These are phyloP conservation scores for Hydra vulgaris DNA, from an alignment of 30 jellyfish, hydroid and myxozoan species.

Conservation along the genomic window DNA sequence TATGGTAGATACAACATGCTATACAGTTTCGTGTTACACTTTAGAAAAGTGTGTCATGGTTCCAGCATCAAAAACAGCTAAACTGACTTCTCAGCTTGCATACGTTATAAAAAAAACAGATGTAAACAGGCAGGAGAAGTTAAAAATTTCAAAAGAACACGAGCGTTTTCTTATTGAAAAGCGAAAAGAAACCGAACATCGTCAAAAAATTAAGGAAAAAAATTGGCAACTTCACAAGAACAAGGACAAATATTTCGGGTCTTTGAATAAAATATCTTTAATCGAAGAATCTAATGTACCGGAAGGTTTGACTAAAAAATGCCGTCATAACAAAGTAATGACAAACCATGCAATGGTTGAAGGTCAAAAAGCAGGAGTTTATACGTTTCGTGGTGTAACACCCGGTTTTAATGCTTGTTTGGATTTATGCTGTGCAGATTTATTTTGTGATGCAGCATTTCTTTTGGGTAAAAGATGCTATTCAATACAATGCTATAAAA, in stretches of 20 bases:
- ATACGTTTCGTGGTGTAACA: conserved; percentile 79
- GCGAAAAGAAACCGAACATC: not conserved
- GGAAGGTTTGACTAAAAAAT: conserved; percentile 45
- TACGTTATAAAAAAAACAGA: conserved; percentile 68
- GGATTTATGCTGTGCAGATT: conserved; percentile 82
- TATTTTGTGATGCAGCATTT: conserved; percentile 96
- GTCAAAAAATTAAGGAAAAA: not conserved
- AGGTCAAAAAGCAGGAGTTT: conserved; percentile 93
- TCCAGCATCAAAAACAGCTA: conserved; percentile 37
- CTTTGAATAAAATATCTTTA: not conserved
- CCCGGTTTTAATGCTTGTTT: conserved; percentile 83
- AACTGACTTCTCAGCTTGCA: conserved; percentile 73
- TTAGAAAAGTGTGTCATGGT: conserved; percentile 88
- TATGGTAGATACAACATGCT: conserved; percentile 86
- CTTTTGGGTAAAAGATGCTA: conserved; percentile 86
- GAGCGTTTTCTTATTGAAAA: conserved; percentile 39
- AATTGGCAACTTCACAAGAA: not conserved
- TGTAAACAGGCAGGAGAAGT: conserved; percentile 42
- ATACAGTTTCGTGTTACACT: conserved; percentile 86
- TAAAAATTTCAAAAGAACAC: conserved; percentile 38
- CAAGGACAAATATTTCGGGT: not conserved
- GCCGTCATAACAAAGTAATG: conserved; percentile 51
- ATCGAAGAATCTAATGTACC: conserved; percentile 84
- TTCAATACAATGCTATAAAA: conserved; percentile 86
- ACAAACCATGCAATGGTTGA: conserved; percentile 72